Evolutionary conservation across 2,888 invertebrate genomes (phyloP).

Genomic region (Sicus ferrugineus): DNA sequence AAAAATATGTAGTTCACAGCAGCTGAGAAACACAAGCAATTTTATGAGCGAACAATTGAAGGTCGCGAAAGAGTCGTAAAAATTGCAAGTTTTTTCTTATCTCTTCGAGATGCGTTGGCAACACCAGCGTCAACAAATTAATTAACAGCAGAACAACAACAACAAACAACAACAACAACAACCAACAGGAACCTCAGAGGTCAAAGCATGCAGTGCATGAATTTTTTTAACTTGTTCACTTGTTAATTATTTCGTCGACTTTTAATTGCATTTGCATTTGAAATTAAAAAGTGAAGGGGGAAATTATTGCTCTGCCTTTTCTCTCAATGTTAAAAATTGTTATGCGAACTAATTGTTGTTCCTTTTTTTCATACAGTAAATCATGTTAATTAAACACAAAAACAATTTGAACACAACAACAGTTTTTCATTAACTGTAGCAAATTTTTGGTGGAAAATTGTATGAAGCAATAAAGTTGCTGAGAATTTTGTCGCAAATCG

Average conservation of each 20-base stretch:
- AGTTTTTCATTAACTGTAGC: neutral
- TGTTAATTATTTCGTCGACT: too few relatives aligned
- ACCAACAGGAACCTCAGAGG: neutral
- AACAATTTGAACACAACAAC: neutral
- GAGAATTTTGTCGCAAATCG: too few relatives aligned
- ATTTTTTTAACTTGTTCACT: neutral
- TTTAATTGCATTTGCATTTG: too few relatives aligned
- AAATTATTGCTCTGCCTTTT: too few relatives aligned
- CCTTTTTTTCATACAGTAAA: slow-evolving; percentile 16
- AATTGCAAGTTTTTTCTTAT: neutral
- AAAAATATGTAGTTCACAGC: neutral
- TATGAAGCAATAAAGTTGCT: too few relatives aligned
- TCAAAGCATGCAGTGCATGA: neutral
- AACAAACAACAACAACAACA: neutral
- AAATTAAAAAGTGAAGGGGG: too few relatives aligned
- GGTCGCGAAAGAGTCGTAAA: neutral
- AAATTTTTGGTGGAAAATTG: too few relatives aligned
- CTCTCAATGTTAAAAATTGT: too few relatives aligned
- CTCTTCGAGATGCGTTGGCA: neutral
- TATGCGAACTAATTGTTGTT: slow-evolving; percentile 16
- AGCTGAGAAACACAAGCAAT: neutral
- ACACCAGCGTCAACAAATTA: neutral
- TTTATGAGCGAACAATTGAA: neutral
- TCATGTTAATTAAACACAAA: slow-evolving; percentile 15
- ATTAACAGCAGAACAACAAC: neutral